phyloP scores from a whole-genome alignment of 1,140 invertebrate genomes.

The Maniola jurtina region DNA sequence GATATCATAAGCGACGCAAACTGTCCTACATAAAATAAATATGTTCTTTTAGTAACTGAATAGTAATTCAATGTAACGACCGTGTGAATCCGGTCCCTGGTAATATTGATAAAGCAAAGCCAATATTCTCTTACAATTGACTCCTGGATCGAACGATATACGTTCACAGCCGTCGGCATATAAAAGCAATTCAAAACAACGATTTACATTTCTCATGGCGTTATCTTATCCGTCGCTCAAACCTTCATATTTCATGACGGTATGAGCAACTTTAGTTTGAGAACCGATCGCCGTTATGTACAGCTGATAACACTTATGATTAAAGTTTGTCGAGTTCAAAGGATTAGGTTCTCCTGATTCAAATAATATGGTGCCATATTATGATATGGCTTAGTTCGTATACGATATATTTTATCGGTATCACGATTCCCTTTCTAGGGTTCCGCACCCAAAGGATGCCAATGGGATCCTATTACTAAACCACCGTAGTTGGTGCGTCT shows the following conservation, averaged over 20 bases:
- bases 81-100: background rate
- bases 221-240: constrained; percentile 51
- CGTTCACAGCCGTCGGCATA: constrained; percentile 37
- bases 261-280: constrained; percentile 49
- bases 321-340: constrained; percentile 37
- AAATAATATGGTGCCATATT: too few species aligned
- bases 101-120: constrained; percentile 11
- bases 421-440: too few species aligned
- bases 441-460: too few species aligned
- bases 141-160: constrained; percentile 33
- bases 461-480: too few species aligned
- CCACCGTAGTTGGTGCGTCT: too few species aligned
- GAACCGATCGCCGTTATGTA: constrained; percentile 49
- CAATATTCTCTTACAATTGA: constrained; percentile 21
- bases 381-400: too few species aligned
- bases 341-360: background rate
- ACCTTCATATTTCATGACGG: constrained; percentile 44
- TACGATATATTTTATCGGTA: too few species aligned
- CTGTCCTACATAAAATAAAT: too few species aligned
- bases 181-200: constrained; percentile 57
- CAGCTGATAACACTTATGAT: constrained; percentile 45
- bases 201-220: constrained; percentile 51
- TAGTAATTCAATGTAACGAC: background rate
- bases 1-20: too few species aligned
- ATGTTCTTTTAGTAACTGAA: background rate